phyloP scores from a whole-genome alignment of 1,140 invertebrate genomes.

The Drosophila novamexicana region DNA sequence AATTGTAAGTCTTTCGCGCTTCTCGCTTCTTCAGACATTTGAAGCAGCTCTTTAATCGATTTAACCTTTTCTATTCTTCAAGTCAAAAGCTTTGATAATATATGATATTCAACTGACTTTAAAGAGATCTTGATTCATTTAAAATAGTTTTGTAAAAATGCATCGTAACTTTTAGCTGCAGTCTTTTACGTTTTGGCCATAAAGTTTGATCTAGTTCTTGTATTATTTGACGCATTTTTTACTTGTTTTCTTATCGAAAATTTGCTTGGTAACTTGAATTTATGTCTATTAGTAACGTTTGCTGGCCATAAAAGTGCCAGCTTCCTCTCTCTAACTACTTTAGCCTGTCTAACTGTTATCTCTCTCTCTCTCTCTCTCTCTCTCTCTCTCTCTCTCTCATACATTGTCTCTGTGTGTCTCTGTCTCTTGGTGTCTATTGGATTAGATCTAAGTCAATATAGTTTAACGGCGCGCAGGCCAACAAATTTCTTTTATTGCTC shows the following conservation, averaged over 20 bases:
- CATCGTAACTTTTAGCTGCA: too few relatives aligned
- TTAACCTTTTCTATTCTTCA: too few relatives aligned
- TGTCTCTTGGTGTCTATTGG: constrained; percentile 29
- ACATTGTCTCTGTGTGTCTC: background rate
- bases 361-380: background rate
- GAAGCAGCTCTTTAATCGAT: too few relatives aligned
- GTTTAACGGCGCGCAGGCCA: constrained; percentile 48
- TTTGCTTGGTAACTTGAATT: constrained; percentile 38
- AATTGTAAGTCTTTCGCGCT: background rate
- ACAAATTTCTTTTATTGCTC: constrained; percentile 77
- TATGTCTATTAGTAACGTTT: constrained; percentile 50
- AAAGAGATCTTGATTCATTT: too few relatives aligned
- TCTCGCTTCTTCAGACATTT: background rate
- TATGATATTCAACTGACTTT: too few relatives aligned
- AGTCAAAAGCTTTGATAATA: too few relatives aligned
- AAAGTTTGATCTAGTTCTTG: constrained; percentile 10
- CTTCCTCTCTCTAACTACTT: background rate
- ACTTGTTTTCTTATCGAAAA: constrained; percentile 23
- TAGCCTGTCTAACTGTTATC: background rate
- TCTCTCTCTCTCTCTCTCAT: background rate
- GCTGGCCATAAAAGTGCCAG: constrained; percentile 39
- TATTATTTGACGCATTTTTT: background rate
- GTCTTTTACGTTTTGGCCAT: background rate
- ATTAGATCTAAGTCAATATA: constrained; percentile 50
- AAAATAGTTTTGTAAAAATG: too few relatives aligned